Evolutionary conservation across 2,797 vertebrate genomes (phyloP).

Genomic region (Microctenopoma stevenorrisi): DNA sequence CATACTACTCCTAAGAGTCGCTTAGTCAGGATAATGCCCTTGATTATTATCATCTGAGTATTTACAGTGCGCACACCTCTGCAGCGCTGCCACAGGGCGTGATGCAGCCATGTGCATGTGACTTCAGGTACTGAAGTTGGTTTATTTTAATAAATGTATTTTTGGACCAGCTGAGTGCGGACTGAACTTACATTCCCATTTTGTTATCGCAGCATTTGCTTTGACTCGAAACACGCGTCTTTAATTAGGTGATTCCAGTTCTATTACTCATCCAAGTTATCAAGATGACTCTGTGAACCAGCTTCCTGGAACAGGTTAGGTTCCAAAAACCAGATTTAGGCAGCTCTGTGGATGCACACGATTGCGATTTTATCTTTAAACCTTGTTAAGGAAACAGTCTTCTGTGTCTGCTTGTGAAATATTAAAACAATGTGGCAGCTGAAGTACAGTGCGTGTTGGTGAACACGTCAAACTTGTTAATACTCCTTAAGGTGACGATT

Average conservation of each 20-base stretch:
- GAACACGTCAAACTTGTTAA: slow-evolving; percentile 16
- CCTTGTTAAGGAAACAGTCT: neutral
- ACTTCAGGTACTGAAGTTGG: slow-evolving; percentile 1
- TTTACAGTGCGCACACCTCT: slow-evolving; percentile 44
- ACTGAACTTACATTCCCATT: neutral
- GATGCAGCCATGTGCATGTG: slow-evolving; percentile 34
- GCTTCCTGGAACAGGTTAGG: slow-evolving; percentile 16
- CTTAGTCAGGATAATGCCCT: slow-evolving; percentile 38
- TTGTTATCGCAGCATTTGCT: slow-evolving; percentile 2
- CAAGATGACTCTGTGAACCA: neutral
- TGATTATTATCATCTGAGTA: slow-evolving; percentile 41
- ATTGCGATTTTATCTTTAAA: neutral
- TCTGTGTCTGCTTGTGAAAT: slow-evolving; percentile 3
- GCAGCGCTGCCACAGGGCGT: slow-evolving; percentile 6
- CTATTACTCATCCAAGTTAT: neutral
- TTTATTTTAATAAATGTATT: slow-evolving; percentile 21
- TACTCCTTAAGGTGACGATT: slow-evolving; percentile 27
- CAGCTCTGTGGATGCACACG: neutral
- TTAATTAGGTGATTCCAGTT: neutral
- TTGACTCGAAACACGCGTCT: slow-evolving; percentile 24
- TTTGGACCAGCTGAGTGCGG: slow-evolving; percentile 13
- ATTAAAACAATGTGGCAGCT: neutral
- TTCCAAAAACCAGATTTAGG: slow-evolving; percentile 1
- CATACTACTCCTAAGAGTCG: slow-evolving; percentile 21
- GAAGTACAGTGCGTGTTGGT: slow-evolving; percentile 1